Evolutionary conservation across 2,888 invertebrate species (phyloP).

Genomic region (Stenodema calcarata): DNA sequence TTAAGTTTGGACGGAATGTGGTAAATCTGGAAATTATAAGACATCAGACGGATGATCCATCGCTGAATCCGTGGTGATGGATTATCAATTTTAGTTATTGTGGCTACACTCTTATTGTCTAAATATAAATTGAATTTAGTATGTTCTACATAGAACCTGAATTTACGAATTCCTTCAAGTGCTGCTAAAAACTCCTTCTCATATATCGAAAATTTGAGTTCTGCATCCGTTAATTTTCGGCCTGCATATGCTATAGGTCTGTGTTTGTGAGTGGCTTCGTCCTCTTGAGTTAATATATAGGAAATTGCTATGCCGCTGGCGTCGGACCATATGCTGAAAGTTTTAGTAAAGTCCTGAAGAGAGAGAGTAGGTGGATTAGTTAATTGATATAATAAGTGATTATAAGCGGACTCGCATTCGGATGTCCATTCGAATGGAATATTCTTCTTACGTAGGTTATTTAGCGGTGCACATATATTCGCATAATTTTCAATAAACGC

Average conservation of each 20-base stretch:
- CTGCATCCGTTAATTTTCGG: neutral
- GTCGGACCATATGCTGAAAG: neutral
- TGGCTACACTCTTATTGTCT: neutral
- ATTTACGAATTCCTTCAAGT: neutral
- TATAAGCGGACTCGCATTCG: neutral
- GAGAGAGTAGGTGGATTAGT: neutral
- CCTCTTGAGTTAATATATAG: neutral
- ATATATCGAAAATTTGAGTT: neutral
- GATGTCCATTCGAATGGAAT: neutral
- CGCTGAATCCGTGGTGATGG: neutral
- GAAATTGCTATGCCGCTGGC: neutral
- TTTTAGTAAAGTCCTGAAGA: neutral
- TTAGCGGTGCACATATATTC: no score
- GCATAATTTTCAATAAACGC: neutral
- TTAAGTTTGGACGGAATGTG: neutral
- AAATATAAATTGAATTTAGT: neutral
- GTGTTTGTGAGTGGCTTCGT: neutral
- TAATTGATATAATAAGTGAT: neutral
- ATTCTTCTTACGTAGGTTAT: no score
- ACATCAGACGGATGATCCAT: neutral
- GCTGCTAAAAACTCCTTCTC: neutral
- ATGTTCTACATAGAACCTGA: neutral
- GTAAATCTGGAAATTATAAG: neutral
- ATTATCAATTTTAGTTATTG: neutral
- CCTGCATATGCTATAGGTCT: neutral